phyloP scores from a whole-genome alignment of 2,797 vertebrate species.

The Nannoperca obscura region DNA sequence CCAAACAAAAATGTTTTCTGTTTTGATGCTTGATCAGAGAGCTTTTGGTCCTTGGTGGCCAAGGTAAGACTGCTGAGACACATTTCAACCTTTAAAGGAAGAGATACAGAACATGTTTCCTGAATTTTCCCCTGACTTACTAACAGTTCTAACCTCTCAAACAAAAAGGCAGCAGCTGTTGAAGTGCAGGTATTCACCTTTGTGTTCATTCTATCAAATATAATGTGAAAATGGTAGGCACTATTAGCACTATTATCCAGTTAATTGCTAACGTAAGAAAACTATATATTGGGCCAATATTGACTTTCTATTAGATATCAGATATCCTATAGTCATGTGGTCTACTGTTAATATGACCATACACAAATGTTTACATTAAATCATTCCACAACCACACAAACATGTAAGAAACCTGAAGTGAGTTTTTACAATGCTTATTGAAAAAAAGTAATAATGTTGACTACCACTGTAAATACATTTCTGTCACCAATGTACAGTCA shows the following conservation, averaged over 20 bases:
- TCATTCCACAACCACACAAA: not conserved
- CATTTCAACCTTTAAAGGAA: conserved; percentile 46
- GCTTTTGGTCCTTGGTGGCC: conserved; percentile 66
- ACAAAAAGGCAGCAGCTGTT: not conserved
- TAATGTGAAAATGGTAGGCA: not conserved
- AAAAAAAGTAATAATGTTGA: not conserved
- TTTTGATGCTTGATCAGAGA: conserved; percentile 76
- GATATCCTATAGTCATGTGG: not conserved
- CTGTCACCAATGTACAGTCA: not conserved
- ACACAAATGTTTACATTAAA: not conserved
- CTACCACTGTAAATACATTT: not conserved
- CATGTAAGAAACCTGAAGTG: not conserved
- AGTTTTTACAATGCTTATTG: not conserved
- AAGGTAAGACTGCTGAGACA: conserved; percentile 33
- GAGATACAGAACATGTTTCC: conserved; percentile 36
- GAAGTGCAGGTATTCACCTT: not conserved
- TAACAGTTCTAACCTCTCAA: conserved; percentile 8
- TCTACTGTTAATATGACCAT: not conserved
- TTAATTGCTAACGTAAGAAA: not conserved
- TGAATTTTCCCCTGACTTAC: conserved; percentile 36
- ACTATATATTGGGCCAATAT: not conserved
- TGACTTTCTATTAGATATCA: not conserved
- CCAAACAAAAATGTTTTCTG: conserved; percentile 55
- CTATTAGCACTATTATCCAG: not conserved
- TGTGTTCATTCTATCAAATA: not conserved